Evolutionary conservation across 2,888 invertebrate genomes (phyloP), one percentile per base, ranked within the genome.

Genomic region (Torymus tubicola): DNA sequence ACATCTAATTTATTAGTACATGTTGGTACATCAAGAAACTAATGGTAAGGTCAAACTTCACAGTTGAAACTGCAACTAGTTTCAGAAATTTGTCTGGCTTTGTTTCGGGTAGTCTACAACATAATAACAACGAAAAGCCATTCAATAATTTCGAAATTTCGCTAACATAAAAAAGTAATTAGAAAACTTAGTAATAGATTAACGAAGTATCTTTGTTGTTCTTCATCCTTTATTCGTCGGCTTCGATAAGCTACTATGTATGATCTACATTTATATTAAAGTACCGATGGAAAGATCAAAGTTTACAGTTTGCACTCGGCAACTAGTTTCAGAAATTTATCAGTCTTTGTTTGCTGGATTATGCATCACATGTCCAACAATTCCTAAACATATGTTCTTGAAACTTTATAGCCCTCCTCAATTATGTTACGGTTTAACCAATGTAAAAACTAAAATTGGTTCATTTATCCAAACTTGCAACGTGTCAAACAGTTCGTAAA

Each of bases 241-340:
- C 8, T 42, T 42, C 42, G 42, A 42, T 42, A 42, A 42, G 42
- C 42, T n/a, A n/a, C 10, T 42, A 0, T 8, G 42, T 42, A 42
- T 42, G 42, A 42, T 42, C 1, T 8, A 0, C 8, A 42, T 42
- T 5, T 8, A 42, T 8, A 42, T 42, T 42, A 42, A 42, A 24
- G 24, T 68, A n/a, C 24, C 55, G n/a, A 69, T 69, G 16, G 55
- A 12, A 21, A 42, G 42, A 31, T 65, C 50, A 74, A 74, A 65
- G 58, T 67, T 57, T 64, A 3, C 16, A 13, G 16, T 65, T 18
- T 31, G 10, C 14, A 57, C 57, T 55, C 58, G 55, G 52, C 13
- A 68, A 53, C 21, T 61, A 61, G 61, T 76, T 76, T 68, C 61
- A 18, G 13, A 75, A 75, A 67, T 68, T 75, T 75, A 75, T 67